Percentiles rank a stretch among this genome's conserved stretches.
phyloP scores from a whole-genome alignment of 2,797 vertebrate genomes.

The Propithecus deckenii region DNA sequence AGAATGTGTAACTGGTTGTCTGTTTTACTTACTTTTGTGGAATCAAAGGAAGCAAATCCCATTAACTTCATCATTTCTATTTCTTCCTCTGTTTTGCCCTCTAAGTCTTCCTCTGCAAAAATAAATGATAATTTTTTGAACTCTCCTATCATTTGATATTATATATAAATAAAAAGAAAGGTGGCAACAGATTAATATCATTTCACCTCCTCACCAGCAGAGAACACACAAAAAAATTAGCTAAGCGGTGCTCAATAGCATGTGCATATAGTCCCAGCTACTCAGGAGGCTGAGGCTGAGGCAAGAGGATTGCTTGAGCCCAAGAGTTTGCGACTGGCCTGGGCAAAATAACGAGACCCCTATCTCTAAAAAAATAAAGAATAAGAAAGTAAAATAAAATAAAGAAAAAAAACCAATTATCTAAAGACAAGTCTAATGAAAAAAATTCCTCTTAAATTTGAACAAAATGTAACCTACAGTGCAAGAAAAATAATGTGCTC shows the following conservation, averaged over 20 bases:
- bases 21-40: conserved; percentile 90
- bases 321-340: neutral
- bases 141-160: neutral
- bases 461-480: neutral
- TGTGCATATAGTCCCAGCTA: neutral
- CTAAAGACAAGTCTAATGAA: neutral
- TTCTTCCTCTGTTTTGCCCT: conserved; percentile 97
- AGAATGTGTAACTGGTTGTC: neutral
- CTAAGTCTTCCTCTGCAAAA: conserved; percentile 92
- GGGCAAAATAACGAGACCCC: neutral
- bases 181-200: neutral
- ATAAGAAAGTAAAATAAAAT: neutral
- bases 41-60: conserved; percentile 94
- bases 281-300: neutral
- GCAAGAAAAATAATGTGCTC: neutral
- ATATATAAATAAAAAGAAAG: neutral
- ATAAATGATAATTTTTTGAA: conserved; percentile 15
- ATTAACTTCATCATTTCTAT: conserved; percentile 99
- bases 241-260: neutral
- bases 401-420: neutral
- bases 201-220: neutral
- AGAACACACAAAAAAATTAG: conserved; percentile 28
- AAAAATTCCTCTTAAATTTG: neutral
- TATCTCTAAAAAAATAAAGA: neutral
- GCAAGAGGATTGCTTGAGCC: neutral